Evolutionary conservation across 2,797 vertebrate genomes (phyloP).

Genomic region (Salmo trutta): DNA sequence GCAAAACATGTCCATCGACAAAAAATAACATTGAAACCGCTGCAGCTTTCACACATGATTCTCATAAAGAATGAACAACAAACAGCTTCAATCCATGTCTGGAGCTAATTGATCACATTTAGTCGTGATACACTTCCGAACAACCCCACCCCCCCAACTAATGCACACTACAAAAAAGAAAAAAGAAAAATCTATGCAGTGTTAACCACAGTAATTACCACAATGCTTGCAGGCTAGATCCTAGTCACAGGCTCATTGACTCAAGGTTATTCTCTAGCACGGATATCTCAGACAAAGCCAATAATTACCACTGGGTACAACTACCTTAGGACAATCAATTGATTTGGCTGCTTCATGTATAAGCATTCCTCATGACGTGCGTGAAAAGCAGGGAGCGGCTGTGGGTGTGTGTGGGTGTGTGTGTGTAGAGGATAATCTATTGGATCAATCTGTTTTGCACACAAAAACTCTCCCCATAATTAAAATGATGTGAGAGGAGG

Average conservation of each 20-base stretch:
- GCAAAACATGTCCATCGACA: neutral
- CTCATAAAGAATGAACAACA: neutral
- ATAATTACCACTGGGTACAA: constrained; percentile 6
- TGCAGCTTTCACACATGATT: neutral
- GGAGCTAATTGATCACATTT: constrained; percentile 28
- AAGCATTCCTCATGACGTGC: neutral
- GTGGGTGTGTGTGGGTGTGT: neutral
- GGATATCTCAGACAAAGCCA: constrained; percentile 13
- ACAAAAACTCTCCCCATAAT: neutral
- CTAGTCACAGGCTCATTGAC: neutral
- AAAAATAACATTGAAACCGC: neutral
- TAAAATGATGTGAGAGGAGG: neutral
- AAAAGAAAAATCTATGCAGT: neutral
- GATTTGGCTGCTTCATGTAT: neutral
- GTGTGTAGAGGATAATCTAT: neutral
- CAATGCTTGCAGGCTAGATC: neutral
- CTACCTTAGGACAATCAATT: constrained; percentile 13
- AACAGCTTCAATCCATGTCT: neutral
- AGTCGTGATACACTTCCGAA: constrained; percentile 1
- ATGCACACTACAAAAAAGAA: neutral
- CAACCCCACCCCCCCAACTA: neutral
- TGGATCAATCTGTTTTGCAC: neutral
- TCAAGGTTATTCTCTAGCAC: constrained; percentile 11
- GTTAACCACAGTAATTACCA: constrained; percentile 11
- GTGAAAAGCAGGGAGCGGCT: neutral